Conservation (phyloP, 2,888 invertebrate genomes). For the Sericinus montela region DNA sequence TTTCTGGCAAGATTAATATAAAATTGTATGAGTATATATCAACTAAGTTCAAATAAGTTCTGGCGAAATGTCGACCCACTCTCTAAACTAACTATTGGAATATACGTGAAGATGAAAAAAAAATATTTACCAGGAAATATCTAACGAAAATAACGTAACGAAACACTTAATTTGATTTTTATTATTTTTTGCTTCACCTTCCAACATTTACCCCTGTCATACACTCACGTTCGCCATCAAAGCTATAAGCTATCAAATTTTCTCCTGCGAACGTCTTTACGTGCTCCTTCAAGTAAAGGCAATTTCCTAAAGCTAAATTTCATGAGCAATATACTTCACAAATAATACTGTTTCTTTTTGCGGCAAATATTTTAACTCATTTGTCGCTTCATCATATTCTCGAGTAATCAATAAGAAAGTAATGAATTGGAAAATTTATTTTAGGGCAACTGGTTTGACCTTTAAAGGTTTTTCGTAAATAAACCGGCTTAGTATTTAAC, state of each 20-base stretch:
- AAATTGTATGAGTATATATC: too few relatives aligned
- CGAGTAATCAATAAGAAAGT: constrained; percentile 9
- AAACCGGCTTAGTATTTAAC: neutral
- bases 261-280: constrained; percentile 54
- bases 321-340: constrained; percentile 67
- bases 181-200: constrained; percentile 22
- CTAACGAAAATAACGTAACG: too few relatives aligned
- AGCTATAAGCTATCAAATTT: constrained; percentile 71
- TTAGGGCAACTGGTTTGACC: constrained; percentile 2
- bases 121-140: too few relatives aligned
- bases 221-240: constrained; percentile 47
- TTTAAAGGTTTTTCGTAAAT: constrained; percentile 1
- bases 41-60: too few relatives aligned
- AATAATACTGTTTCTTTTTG: constrained; percentile 57
- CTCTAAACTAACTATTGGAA: too few relatives aligned
- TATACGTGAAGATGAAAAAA: too few relatives aligned
- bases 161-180: too few relatives aligned
- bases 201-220: constrained; percentile 30
- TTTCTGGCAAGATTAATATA: too few relatives aligned
- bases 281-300: constrained; percentile 56
- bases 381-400: constrained; percentile 33
- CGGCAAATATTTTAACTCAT: constrained; percentile 43
- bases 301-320: constrained; percentile 75
- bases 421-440: constrained; percentile 8
- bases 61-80: too few relatives aligned